Percentiles rank a stretch among this genome's conserved stretches.
These are phyloP conservation scores for Nymphalis urticae DNA, from an alignment of 2,888 invertebrate species.

Conservation along the genomic window DNA sequence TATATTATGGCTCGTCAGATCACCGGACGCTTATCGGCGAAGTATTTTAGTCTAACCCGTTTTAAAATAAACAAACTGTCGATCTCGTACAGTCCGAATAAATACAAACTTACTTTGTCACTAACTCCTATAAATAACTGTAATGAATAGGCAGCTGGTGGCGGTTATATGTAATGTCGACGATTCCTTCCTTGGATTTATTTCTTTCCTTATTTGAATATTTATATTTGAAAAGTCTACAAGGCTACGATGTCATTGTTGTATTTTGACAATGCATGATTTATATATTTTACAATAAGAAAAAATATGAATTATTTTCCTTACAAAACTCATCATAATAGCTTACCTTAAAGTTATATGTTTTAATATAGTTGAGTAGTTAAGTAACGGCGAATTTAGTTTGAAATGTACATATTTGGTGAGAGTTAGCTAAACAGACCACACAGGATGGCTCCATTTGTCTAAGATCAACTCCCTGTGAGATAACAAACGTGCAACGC, in stretches of 20 bases:
- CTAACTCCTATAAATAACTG: constrained; percentile 77
- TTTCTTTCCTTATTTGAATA: constrained; percentile 73
- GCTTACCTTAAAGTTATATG: background rate
- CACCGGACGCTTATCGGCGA: constrained; percentile 72
- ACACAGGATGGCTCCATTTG: constrained; percentile 79
- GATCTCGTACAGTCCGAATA: constrained; percentile 63
- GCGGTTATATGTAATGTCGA: constrained; percentile 74
- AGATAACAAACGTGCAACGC: constrained; percentile 75
- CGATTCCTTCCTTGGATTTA: constrained; percentile 73
- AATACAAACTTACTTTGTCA: constrained; percentile 77
- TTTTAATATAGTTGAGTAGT: constrained; percentile 5
- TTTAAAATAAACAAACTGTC: constrained; percentile 76
- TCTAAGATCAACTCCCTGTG: constrained; percentile 66
- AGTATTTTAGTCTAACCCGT: constrained; percentile 71
- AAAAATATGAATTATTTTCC: background rate
- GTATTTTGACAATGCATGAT: background rate
- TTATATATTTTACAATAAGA: constrained; percentile 1
- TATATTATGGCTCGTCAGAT: constrained; percentile 59
- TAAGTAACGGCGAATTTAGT: constrained; percentile 26
- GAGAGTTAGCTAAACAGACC: constrained; percentile 73
- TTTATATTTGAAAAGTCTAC: constrained; percentile 64
- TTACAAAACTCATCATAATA: background rate
- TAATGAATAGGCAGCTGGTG: constrained; percentile 77
- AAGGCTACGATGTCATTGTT: background rate
- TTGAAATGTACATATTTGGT: constrained; percentile 65